phyloP scores from a whole-genome alignment of 2,113 vertebrate species.

The Chloropsis cyanopogon region DNA sequence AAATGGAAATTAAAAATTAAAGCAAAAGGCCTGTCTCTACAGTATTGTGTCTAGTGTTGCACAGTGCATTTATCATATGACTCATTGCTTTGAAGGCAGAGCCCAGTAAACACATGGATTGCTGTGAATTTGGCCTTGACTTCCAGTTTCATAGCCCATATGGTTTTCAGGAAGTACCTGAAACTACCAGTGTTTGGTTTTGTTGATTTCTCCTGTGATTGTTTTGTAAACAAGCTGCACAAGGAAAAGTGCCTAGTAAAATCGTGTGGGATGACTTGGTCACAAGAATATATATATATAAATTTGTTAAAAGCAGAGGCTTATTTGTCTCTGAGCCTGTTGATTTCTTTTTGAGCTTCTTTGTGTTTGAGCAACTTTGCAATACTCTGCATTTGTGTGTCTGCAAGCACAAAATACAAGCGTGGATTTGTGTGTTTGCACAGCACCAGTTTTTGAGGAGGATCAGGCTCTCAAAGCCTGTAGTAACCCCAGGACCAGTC shows the following conservation, averaged over 20 bases:
- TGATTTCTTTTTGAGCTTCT: not conserved
- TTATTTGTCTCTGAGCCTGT: not conserved
- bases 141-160: not conserved
- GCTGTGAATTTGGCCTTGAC: not conserved
- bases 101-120: not conserved
- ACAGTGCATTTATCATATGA: conserved; percentile 15
- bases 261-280: not conserved
- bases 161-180: not conserved
- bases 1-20: conserved; percentile 65
- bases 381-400: accelerated
- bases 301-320: not conserved
- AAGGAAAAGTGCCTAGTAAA: not conserved
- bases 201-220: not conserved
- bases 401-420: not conserved
- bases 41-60: not conserved
- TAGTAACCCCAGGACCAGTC: not conserved
- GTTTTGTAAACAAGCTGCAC: not conserved
- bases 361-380: not conserved
- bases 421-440: not conserved
- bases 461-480: not conserved
- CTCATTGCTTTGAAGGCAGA: conserved; percentile 27
- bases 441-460: not conserved
- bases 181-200: not conserved
- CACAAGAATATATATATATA: not conserved
- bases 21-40: conserved; percentile 31